Base-by-base conservation (phyloP, 2,888 invertebrate species). In the Synergus japonicus region DNA sequence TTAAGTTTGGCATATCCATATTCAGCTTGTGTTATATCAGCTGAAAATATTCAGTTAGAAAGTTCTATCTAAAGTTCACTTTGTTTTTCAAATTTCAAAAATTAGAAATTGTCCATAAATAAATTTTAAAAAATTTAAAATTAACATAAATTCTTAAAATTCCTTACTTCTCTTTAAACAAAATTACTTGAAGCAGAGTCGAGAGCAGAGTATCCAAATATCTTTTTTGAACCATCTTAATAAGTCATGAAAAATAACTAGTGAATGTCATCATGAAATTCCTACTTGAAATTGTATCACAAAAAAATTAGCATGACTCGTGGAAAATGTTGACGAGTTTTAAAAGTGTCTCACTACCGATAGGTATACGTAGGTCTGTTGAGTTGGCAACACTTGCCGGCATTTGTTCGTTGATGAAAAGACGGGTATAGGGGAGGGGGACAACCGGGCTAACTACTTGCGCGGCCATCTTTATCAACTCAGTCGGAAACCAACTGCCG, bases 401-500 rank as follows among this genome's bases (percentile, higher is more conserved):
- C 78, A 81, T 76, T 69, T 64, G 43, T n/a, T 37, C 49, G 15
- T 15, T 29, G 37, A 8, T 13, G 44, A 54, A 0, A 67, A 44
- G 22, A 63, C 13, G 43, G 22, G 44, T 66, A 43, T 29, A 77
- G 18, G 63, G 78, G 29, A 77, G 18, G 63, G 77, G 77, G 66
- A 64, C 63, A 10, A 2, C 65, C 76, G 58, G 65, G 85, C 80
- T 86, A 85, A 78, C 78, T 69, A 73, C 37, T 65, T 69, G 54
- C 64, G 76, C 84, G 83, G 87, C 86, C 85, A 86, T 85, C 80
- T 87, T 87, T 84, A 63, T 46, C 79, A 67, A 82, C 82, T 90
- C 90, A 91, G 92, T 92, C 91, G 92, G 91, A 90, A 92, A 91
- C 91, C 91, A 92, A 85, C 91, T 91, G 91, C 90, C 90, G 91